phyloP scores from a whole-genome alignment of 2,888 invertebrate species.

The Scaptodrosophila latifasciaeformis region DNA sequence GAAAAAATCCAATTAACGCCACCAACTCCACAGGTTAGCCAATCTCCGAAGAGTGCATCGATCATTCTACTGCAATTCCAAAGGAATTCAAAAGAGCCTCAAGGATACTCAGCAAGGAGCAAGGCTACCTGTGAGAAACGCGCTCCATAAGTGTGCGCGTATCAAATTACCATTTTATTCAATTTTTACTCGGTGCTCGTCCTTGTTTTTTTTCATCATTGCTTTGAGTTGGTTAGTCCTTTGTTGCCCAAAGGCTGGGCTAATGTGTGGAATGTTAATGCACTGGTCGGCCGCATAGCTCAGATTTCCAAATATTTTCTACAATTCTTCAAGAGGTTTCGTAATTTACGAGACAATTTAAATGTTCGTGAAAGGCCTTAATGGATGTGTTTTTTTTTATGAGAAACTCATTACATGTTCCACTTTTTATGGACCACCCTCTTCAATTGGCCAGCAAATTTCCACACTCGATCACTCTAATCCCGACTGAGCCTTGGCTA shows the following conservation, averaged over 20 bases:
- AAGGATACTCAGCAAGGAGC: conserved; percentile 17
- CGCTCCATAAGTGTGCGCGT: conserved; percentile 56
- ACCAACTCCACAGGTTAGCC: conserved; percentile 33
- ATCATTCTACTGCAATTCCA: conserved; percentile 25
- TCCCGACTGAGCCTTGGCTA: conserved; percentile 53
- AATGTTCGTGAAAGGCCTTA: conserved; percentile 5
- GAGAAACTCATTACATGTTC: no score
- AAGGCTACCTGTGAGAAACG: conserved; percentile 42
- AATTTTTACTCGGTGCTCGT: background rate
- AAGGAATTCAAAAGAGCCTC: conserved; percentile 33
- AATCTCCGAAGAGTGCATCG: conserved; percentile 22
- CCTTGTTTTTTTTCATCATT: conserved; percentile 2
- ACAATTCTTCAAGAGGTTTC: background rate
- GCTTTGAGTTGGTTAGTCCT: conserved; percentile 10
- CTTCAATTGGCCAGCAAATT: conserved; percentile 25
- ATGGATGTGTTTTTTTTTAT: conserved; percentile 20
- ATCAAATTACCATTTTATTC: conserved; percentile 52
- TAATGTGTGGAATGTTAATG: conserved; percentile 31
- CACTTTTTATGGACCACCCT: conserved; percentile 44
- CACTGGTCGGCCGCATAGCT: conserved; percentile 15
- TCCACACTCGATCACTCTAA: conserved; percentile 30
- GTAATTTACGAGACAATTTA: conserved; percentile 35
- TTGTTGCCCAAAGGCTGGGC: no score
- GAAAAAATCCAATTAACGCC: conserved; percentile 62
- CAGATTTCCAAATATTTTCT: background rate